Base-by-base conservation (phyloP, 2,113 vertebrate genomes). In the Steatornis caripensis region DNA sequence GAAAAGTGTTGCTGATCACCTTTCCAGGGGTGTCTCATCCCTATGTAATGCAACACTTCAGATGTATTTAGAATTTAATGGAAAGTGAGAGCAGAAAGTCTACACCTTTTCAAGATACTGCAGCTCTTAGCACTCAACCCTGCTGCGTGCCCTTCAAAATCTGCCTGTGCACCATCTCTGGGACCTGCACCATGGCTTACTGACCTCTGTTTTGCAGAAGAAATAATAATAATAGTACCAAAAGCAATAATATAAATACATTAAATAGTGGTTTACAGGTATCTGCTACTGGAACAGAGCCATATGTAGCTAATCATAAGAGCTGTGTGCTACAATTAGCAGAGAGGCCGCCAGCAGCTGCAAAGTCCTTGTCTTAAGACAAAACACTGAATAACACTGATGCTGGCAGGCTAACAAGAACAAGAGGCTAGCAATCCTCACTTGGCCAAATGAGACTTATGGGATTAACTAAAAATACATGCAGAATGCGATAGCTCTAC, bases 401-500 rank as follows among this genome's bases (percentile, higher is more conserved):
- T 39, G 17, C 45, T 53, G 53, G 53, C 39, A 84, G 14, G 24
- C 48, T 34, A 85, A 76, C 0, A 3, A 37, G 18, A 83, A 68
- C 12, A 60, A 76, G 29, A 60, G 26, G 43, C 18, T 45, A 71
- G 37, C 30, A 54, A 7, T 9, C 30, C 65, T 69, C 39, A 36
- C 29, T 5, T 41, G 16, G 45, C 14, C 37, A 32, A 58, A 34
- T 9, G 13, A 46, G 53, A 77, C 4, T 53, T 57, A 27, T 0
- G 6, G 58, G 30, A 61, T 53, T 77, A 62, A n/a, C 17, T n/a
- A 80, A 79, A 26, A 68, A 30, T 3, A 51, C 11, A 32, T 23
- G 15, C n/a, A 43, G 23, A 53, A 66, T 9, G 32, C 0, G 0
- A 61, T 3, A 37, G 15, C 24, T 34, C 48, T 70, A 18, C 87